A percentile compares a stretch with the other conserved stretches of the same genome.
Evolutionary conservation across 2,113 vertebrate species (phyloP).

Genomic region (Ondatra zibethicus): DNA sequence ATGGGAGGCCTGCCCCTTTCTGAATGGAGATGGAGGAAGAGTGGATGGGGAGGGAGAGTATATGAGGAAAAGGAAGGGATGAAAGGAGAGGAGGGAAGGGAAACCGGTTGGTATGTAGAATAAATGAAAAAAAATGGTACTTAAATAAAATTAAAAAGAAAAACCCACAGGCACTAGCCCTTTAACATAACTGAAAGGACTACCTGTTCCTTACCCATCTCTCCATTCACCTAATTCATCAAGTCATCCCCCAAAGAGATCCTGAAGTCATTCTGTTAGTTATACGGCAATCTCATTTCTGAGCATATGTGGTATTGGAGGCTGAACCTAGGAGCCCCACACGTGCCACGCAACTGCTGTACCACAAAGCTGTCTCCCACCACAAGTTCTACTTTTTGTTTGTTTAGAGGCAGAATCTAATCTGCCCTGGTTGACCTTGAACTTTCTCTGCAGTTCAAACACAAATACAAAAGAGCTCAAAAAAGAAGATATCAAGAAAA

Average conservation of each 20-base stretch:
- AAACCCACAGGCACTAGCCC: not conserved
- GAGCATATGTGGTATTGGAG: not conserved
- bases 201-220: not conserved
- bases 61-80: no score
- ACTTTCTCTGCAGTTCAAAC: not conserved
- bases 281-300: not conserved
- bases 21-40: no score
- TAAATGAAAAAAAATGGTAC: no score
- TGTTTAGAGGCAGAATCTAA: not conserved
- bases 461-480: not conserved
- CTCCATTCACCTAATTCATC: not conserved
- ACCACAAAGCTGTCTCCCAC: not conserved
- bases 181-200: not conserved
- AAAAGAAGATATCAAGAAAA: not conserved
- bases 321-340: not conserved
- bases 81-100: no score
- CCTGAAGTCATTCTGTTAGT: not conserved
- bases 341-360: not conserved
- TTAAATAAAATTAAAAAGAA: no score
- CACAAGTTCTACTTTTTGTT: not conserved
- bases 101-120: no score
- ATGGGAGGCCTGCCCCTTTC: no score
- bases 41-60: no score
- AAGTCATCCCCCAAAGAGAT: not conserved
- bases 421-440: not conserved